phyloP scores from a whole-genome alignment of 2,797 vertebrate species.

The Anableps anableps region DNA sequence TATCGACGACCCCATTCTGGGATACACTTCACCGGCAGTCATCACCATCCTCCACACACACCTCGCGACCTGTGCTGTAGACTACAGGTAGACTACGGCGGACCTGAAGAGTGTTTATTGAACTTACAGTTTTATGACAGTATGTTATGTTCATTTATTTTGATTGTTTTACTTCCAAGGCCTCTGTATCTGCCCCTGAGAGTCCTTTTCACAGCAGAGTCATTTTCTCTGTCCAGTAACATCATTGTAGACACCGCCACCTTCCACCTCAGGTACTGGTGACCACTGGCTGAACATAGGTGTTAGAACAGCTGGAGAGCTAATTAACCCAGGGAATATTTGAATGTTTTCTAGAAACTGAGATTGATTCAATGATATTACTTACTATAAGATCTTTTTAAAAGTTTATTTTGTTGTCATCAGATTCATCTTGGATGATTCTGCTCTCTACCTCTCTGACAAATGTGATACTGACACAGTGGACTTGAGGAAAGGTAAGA shows the following conservation, averaged over 20 bases:
- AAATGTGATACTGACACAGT: constrained; percentile 88
- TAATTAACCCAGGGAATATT: background rate
- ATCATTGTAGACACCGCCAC: constrained; percentile 93
- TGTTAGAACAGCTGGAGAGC: background rate
- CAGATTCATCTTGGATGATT: constrained; percentile 95
- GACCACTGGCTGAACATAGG: background rate
- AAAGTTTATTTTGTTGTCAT: constrained; percentile 7
- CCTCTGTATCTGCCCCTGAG: constrained; percentile 91
- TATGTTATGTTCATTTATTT: background rate
- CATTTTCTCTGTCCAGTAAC: constrained; percentile 93
- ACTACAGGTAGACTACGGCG: constrained; percentile 93
- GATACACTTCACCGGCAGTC: constrained; percentile 89
- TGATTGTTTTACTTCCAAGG: constrained; percentile 66
- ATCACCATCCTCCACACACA: constrained; percentile 93
- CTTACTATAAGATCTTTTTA: background rate
- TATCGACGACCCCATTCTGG: constrained; percentile 90
- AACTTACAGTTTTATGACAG: background rate
- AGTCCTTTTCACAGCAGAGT: constrained; percentile 89
- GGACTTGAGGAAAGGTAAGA: constrained; percentile 89
- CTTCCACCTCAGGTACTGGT: constrained; percentile 90
- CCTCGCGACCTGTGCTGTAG: constrained; percentile 89
- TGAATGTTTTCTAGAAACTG: background rate
- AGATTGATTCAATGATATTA: background rate
- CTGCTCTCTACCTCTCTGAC: constrained; percentile 92
- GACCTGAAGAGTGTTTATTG: background rate